Evolutionary conservation across 2,113 vertebrate genomes (phyloP), one percentile per base, ranked within the genome.

Genomic region (Propithecus coquereli): DNA sequence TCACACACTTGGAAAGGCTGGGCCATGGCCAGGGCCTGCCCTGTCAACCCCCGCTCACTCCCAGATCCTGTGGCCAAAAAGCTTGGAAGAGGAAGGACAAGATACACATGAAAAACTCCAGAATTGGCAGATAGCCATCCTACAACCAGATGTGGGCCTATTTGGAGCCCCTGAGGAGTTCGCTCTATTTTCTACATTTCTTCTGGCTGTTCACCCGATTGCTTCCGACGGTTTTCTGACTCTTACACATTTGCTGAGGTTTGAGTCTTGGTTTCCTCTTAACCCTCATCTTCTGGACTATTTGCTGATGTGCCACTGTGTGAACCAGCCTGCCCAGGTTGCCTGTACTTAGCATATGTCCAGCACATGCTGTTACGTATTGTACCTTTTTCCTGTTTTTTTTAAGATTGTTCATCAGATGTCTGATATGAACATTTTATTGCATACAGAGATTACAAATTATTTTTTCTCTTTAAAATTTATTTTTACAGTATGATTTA

Each of bases 61-160:
- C 17, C 50, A 8, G 52, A 34, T 14, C 11, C 74, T 8, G 4
- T 45, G 37, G 68, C 45, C 20, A 37, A 13, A 94, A 14, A 7
- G 6, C 17, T 14, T 59, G 63, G 54, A 70, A 68, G 40, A 68
- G 22, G 13, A 63, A 18, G 22, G 34, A 12, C 13, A 34, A 52
- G 68, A 13, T 40, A 1, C 10, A 14, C 2, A 1, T 0, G 7
- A 11, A 40, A 83, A 94, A 40, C 18, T 43, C 50, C 52, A 76
- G 50, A 37, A 85, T 6, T 0, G 4, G n/a, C 16, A 61, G 52
- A 16, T 20, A 59, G 63, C 18, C 25, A 1, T n/a, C 13, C 1
- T 0, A 17, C 0, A 1, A 11, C 2, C 57, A 40, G 25, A 4
- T 5, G 6, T 14, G 9, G 57, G 0, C 63, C 11, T 47, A 0